Evolutionary conservation across 2,797 vertebrate genomes (phyloP), one percentile per base, ranked within the genome.

Genomic region (Enteromius afrohamiltoni): DNA sequence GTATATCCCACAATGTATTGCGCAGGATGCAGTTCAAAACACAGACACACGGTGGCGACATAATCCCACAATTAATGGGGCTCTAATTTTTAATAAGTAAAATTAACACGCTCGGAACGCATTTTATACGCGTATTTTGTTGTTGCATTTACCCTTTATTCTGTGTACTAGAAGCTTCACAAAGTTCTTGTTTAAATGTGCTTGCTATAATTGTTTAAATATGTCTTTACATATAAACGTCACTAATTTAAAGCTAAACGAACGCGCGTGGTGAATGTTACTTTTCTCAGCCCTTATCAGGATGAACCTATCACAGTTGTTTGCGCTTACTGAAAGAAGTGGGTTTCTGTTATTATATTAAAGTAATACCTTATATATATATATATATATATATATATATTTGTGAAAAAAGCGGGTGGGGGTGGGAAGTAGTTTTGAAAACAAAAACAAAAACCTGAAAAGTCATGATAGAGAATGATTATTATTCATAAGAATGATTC

Each of bases 1-100:
- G 78, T 62, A 4, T 62, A n/a, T 73, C 84, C 80, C 80, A 82
- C 17, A 74, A 82, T 79, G 80, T 26, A 47, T 9, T 74, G 58
- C 80, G 64, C n/a, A 23, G 53, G n/a, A 40, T 70, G 65, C 53
- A 26, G 60, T 64, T 69, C n/a, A 42, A 55, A 40, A 67, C 26
- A 55, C 31, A 53, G 45, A 74, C 83, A 49, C 74, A 19, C 1
- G 51, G 3, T 55, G 74, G 74, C 40, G 64, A 60, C 75, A 83
- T 34, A 31, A 42, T n/a, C 4, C 17, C 55, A 13, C n/a, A 60
- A 13, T 45, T 1, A 14, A 40, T 3, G 1, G 14, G 17, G 69
- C 42, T 49, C 42, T 9, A 47, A 74, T 9, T 23, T 58, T 7
- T 3, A 75, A 53, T 53, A 37, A 53, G 11, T n/a, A 3, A 37